These are phyloP conservation scores for Dasyprocta punctata DNA, from an alignment of 2,113 vertebrate species.

Conservation along the genomic window DNA sequence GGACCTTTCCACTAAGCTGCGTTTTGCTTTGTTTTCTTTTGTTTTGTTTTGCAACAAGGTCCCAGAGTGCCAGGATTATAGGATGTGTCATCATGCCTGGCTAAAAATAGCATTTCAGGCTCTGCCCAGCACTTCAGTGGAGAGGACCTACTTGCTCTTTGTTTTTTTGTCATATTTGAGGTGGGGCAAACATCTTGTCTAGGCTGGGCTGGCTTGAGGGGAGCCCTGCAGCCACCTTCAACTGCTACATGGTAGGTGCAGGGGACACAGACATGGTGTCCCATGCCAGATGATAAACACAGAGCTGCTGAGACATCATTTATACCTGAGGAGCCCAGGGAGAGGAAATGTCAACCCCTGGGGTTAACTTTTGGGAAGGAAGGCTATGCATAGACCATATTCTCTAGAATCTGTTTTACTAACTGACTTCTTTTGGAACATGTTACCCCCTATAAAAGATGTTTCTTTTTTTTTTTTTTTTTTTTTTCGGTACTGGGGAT, in stretches of 20 bases:
- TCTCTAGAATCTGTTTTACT: conserved; percentile 81
- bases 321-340: conserved; percentile 46
- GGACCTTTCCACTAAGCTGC: not conserved
- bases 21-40: not conserved
- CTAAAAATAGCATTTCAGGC: not conserved
- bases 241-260: accelerated
- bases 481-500: too few species aligned
- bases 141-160: conserved; percentile 10
- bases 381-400: conserved; percentile 44
- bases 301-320: conserved; percentile 54
- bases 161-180: conserved; percentile 27
- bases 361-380: conserved; percentile 53
- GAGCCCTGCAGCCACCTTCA: not conserved
- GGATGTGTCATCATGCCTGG: not conserved
- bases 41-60: not conserved
- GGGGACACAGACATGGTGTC: not conserved
- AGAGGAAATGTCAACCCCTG: not conserved
- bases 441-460: conserved; percentile 75
- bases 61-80: not conserved
- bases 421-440: conserved; percentile 74
- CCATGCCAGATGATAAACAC: not conserved
- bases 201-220: conserved; percentile 32
- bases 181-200: conserved; percentile 46
- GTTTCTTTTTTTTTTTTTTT: too few species aligned
- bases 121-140: conserved; percentile 12